Evolutionary conservation across 2,888 invertebrate species (phyloP).

Genomic region (Drosophila robusta): DNA sequence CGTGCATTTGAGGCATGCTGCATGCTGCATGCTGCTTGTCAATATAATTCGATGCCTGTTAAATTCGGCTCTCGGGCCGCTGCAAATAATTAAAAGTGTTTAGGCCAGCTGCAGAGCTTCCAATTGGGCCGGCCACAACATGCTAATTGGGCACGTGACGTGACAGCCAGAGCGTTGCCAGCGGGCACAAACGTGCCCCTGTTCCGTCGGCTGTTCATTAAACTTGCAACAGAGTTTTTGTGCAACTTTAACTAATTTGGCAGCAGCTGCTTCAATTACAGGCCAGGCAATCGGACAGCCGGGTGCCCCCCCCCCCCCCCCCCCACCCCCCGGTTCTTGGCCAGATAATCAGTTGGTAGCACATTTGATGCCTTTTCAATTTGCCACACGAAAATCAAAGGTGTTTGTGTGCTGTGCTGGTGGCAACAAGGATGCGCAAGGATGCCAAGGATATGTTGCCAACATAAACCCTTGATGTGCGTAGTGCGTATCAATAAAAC

Average conservation of each 20-base stretch:
- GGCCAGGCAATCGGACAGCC: neutral
- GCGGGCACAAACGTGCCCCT: neutral
- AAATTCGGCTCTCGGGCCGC: neutral
- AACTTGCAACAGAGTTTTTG: constrained; percentile 27
- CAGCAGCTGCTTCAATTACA: constrained; percentile 37
- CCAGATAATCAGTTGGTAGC: constrained; percentile 23
- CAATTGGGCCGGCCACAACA: neutral
- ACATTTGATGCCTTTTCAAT: constrained; percentile 68
- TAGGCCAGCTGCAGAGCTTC: neutral
- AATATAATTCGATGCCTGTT: constrained; percentile 14
- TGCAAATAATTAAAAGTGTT: constrained; percentile 7
- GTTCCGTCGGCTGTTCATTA: constrained; percentile 13
- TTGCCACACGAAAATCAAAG: constrained; percentile 68
- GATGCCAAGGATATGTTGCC: constrained; percentile 35
- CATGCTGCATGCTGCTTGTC: constrained; percentile 20
- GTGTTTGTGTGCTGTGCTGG: constrained; percentile 1
- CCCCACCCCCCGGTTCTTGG: neutral
- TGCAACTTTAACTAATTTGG: constrained; percentile 34
- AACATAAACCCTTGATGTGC: constrained; percentile 58
- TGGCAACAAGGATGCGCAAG: constrained; percentile 21
- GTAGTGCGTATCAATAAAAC: constrained; percentile 62
- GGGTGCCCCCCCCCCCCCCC: too few relatives aligned
- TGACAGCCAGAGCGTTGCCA: constrained; percentile 2
- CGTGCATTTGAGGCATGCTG: neutral
- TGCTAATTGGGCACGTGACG: constrained; percentile 68